A percentile compares a stretch with the other conserved stretches of the same genome.
Evolutionary conservation across 2,797 vertebrate species (phyloP).

Genomic region (Muscicapa comitata): DNA sequence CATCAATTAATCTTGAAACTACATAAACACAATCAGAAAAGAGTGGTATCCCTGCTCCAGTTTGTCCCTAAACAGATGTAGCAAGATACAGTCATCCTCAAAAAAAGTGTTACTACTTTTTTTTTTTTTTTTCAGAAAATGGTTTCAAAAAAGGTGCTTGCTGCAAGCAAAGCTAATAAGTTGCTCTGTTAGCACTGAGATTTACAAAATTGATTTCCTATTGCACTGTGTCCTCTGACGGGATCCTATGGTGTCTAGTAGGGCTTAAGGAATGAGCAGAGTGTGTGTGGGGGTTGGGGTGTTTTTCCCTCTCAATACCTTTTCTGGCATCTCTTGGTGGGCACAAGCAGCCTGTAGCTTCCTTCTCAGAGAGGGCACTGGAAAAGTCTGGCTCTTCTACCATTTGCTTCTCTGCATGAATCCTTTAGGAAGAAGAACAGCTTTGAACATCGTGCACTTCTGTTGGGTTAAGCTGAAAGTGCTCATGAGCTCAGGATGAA

Average conservation of each 20-base stretch:
- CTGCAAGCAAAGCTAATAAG: background rate
- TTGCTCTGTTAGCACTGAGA: background rate
- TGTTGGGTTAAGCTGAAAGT: background rate
- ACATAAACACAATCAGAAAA: background rate
- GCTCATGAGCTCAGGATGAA: background rate
- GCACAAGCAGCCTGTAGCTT: background rate
- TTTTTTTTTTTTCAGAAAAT: background rate
- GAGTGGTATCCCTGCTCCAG: background rate
- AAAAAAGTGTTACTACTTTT: background rate
- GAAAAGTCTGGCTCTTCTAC: background rate
- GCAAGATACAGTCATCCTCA: background rate
- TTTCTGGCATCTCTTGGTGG: background rate
- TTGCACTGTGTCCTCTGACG: background rate
- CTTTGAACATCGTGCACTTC: background rate
- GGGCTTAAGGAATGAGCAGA: background rate
- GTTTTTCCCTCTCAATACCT: background rate
- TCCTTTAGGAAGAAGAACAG: background rate
- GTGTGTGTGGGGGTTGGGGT: background rate
- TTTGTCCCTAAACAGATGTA: background rate
- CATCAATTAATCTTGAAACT: background rate
- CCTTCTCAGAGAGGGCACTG: background rate
- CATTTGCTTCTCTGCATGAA: background rate
- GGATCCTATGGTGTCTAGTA: background rate
- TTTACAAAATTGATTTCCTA: slow-evolving; percentile 5
- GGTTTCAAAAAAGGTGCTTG: background rate